phyloP scores from a whole-genome alignment of 2,113 vertebrate genomes.

The Synodontis membranacea region DNA sequence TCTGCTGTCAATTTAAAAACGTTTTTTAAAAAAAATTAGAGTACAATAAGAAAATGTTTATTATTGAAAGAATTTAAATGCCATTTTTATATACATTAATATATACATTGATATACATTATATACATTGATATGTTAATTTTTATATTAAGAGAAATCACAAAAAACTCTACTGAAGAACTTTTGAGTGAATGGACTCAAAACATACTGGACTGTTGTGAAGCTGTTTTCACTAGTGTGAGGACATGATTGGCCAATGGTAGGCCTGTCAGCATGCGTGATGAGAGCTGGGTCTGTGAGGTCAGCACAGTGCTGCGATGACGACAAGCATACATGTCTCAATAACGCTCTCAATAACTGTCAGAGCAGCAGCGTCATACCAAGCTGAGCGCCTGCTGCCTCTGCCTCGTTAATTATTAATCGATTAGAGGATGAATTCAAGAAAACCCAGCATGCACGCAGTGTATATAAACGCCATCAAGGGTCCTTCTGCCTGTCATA shows the following conservation, averaged over 20 bases:
- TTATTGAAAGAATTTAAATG: not conserved
- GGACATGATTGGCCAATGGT: slow-evolving; percentile 44
- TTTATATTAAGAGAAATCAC: not conserved
- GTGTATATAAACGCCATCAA: slow-evolving; percentile 44
- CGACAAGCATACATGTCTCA: slow-evolving; percentile 57
- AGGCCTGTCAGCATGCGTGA: slow-evolving; percentile 59
- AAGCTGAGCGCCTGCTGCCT: slow-evolving; percentile 59
- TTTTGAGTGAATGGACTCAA: not conserved
- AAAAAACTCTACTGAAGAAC: not conserved
- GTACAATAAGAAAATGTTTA: not conserved
- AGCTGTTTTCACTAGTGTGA: slow-evolving; percentile 27
- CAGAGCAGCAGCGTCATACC: slow-evolving; percentile 58
- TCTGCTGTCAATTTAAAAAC: not conserved
- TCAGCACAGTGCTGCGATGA: slow-evolving; percentile 57
- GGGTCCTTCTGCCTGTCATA: slow-evolving; percentile 56
- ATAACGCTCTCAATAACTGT: slow-evolving; percentile 55
- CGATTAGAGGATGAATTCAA: slow-evolving; percentile 57
- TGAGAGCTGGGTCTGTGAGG: slow-evolving; percentile 61
- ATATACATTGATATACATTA: not conserved
- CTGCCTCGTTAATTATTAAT: slow-evolving; percentile 71
- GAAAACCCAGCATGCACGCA: slow-evolving; percentile 50
- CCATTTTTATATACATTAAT: not conserved
- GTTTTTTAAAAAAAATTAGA: not conserved
- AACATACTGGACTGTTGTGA: not conserved
- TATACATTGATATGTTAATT: not conserved